Base-by-base conservation (phyloP, 2,797 vertebrate genomes). In the Anguilla pacifica region DNA sequence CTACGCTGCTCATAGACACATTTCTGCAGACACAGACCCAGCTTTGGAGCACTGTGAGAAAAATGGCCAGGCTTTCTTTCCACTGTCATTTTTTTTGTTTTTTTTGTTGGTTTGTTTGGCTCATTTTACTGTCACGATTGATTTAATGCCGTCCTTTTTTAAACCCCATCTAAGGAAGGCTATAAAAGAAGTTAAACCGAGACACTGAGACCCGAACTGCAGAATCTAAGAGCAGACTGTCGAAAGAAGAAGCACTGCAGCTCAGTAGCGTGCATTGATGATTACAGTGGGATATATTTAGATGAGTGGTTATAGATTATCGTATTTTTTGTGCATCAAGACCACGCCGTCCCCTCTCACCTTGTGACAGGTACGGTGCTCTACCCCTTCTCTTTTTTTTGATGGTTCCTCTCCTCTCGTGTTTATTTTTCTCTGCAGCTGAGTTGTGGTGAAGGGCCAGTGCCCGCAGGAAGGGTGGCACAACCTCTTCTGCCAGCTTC, bases 381-480 rank as follows among this genome's bases (percentile, higher is more conserved):
- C 6, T 43, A 6, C 10, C 43, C 77, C 39, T 51, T 67, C 25
- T 46, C 13, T n/a, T n/a, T n/a, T 3, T 46, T 79, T 22, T 46
- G 74, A 79, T 2, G 19, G 22, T 81, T 79, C 35, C 35, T 79
- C 13, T 79, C 39, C 35, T 51, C 77, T 49, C 10, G n/a, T 81
- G 77, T 81, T 22, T 51, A 25, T 49, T 39, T 43, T 51, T 6
- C 2, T 49, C 43, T 49, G 77, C 7, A 9, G 39, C 77, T 49
- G 17, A 51, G 77, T 4, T 81, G 77, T 81, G 77, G 77, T 49
- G 43, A 11, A 51, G 81, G 39, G 59, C 59, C 3, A 25, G 86
- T 49, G 39, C 46, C 46, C 35, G 28, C 61, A 53, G 43, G 77
- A 87, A 82, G 77, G 86, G 77, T 43, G 13, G 55, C 77, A 79